phyloP scores from a whole-genome alignment of 2,888 invertebrate genomes.

The Coecobrya sp. region DNA sequence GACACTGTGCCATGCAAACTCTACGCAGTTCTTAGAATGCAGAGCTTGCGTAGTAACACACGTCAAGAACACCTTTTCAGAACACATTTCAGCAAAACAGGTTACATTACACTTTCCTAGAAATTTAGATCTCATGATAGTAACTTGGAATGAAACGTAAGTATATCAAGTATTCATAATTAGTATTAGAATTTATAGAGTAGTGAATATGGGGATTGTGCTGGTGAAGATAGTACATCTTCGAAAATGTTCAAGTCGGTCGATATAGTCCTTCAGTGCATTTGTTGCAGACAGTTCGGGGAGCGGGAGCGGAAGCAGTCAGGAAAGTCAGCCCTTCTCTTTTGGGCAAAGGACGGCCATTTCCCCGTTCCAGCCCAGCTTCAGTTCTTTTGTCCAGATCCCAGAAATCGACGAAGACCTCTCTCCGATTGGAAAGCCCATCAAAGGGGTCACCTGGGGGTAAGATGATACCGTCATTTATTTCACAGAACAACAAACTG shows the following conservation, averaged over 20 bases:
- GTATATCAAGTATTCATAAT: constrained; percentile 2
- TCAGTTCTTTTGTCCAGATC: constrained; percentile 86
- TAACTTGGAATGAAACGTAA: constrained; percentile 39
- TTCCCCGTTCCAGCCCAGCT: constrained; percentile 86
- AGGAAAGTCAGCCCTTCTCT: constrained; percentile 86
- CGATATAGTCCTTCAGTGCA: constrained; percentile 86
- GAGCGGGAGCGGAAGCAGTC: constrained; percentile 87
- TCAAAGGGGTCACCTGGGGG: constrained; percentile 87
- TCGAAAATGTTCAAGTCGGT: constrained; percentile 64
- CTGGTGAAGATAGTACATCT: constrained; percentile 38
- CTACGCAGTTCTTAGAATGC: not conserved
- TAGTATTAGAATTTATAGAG: not conserved
- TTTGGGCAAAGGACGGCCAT: constrained; percentile 86
- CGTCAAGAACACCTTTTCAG: not conserved
- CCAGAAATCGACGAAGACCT: constrained; percentile 86
- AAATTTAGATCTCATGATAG: constrained; percentile 33
- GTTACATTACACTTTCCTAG: constrained; percentile 46
- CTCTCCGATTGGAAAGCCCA: constrained; percentile 86
- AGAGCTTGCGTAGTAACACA: not conserved
- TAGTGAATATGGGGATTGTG: not conserved
- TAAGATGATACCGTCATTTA: constrained; percentile 55
- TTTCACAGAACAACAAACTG: too few species aligned
- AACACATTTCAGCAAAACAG: constrained; percentile 51
- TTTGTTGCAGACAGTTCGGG: constrained; percentile 91
- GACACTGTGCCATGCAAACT: not conserved